Base-by-base conservation (phyloP, 2,888 invertebrate species). In the Hypena proboscidalis region DNA sequence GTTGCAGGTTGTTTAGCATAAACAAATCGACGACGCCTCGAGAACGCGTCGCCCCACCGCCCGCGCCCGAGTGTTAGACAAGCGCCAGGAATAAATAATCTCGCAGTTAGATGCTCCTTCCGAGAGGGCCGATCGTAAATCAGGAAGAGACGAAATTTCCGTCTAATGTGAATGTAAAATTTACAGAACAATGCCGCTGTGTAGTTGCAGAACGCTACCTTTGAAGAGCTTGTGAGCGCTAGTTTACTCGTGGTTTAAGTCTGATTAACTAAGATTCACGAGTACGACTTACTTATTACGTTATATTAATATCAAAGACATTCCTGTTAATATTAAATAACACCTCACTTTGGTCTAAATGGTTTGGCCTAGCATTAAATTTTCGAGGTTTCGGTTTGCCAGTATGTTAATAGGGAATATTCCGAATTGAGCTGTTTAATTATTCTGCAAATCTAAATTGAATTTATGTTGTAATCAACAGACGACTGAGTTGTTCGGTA, bases 111-210 rank as follows among this genome's bases (percentile, higher is more conserved):
- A 80, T 58, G 70, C 70, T 74, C 69, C 73, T 77, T 75, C 66
- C 76, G 67, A 58, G 69, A 75, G 74, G 73, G 64, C 65, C 68
- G 76, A 80, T 80, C 80, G 79, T 86, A 85, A 86, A 86, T 85
- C 83, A 85, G 74, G 53, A 70, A 66, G 69, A 79, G 77, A 78
- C 81, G 75, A 78, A 84, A 82, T 83, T 85, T 80, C 75, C 77
- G 72, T 74, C 77, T 83, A 80, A 83, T 77, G 79, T 70, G 77
- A 80, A 81, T 85, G 81, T 83, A 81, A 80, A 85, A 85, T 85
- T 81, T 74, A 77, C 67, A 67, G 75, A 80, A 80, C 79, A 80
- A 83, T 77, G 72, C 74, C 74, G 54, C 67, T 45, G 25, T 67
- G 66, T 80, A 78, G 79, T 79, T 76, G 62, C 57, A 51, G 59